Evolutionary conservation across 2,113 vertebrate genomes (phyloP), one percentile per base, ranked within the genome.

Genomic region (Ahaetulla prasina): DNA sequence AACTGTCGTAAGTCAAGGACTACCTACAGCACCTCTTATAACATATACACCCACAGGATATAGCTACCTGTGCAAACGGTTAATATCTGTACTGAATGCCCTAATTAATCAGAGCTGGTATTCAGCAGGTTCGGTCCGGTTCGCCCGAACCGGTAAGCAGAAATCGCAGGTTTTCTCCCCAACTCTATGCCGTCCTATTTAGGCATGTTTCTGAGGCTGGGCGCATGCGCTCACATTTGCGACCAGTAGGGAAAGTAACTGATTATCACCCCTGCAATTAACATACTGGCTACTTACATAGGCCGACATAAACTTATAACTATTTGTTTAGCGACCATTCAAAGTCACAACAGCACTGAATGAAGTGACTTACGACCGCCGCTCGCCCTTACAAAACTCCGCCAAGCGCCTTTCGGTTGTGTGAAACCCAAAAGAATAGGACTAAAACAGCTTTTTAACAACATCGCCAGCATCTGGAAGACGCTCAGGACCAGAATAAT

Each of bases 271-370:
- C 45, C 45, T 8, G 45, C 45, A 47, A 47, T 85, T 85, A 93
- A 94, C 90, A 90, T 63, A 68, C 39, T 89, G 91, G 89, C 93
- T 94, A 27, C 43, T 12, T 88, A 74, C 93, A 94, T 23, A 25
- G 54, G 54, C 7, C 23, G 54, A 23, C 22, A 8, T 25, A 25
- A 57, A 23, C 7, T 8, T 23, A 57, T 3, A 23, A 23, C 7
- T 8, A 8, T 25, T 57, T 7, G 22, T 25, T 23, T 23, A 57
- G 8, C 2, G 54, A 27, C 55, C 2, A 2, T 27, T 25, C 23
- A 9, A 57, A n/a, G n/a, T n/a, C n/a, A n/a, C n/a, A n/a, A n/a
- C n/a, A n/a, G n/a, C n/a, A n/a, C n/a, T n/a, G n/a, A 57, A 57
- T 23, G 0, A 3, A 57, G 23, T 25, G 25, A 57, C 23, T 27